Evolutionary conservation across 37 sponge, comb jelly and placozoan genomes (phyloP).

Genomic region (Diacarnus erythraeanus): DNA sequence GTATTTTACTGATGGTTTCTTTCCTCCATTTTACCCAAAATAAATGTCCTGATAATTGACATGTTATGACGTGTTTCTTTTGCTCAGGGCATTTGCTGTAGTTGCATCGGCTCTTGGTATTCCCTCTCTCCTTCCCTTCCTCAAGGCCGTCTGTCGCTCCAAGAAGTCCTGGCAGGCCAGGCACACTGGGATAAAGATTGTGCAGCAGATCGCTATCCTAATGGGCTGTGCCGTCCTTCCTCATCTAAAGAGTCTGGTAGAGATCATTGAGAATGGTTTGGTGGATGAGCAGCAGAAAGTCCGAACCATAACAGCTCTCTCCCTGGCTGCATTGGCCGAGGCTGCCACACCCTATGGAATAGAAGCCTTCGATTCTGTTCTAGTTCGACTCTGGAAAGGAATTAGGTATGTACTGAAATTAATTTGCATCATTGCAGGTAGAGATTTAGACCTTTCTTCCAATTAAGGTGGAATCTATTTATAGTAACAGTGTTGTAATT

Average conservation of each 20-base stretch:
- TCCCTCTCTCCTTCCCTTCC: conserved; percentile 97
- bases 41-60: too few species aligned
- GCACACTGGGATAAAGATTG: conserved; percentile 95
- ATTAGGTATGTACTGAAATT: conserved; percentile 52
- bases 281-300: conserved; percentile 99
- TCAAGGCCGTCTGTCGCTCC: conserved; percentile 97
- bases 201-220: conserved; percentile 97
- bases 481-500: too few species aligned
- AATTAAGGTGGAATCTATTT: too few species aligned
- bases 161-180: conserved; percentile 99
- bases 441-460: too few species aligned
- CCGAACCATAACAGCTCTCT: conserved; percentile 97
- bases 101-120: conserved; percentile 99
- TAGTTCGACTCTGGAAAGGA: conserved; percentile 98
- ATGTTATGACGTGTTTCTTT: too few species aligned
- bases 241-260: conserved; percentile 93
- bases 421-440: too few species aligned
- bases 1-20: background rate
- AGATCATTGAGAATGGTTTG: conserved; percentile 96
- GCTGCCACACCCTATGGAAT: conserved; percentile 99
- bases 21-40: too few species aligned
- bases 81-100: conserved; percentile 97
- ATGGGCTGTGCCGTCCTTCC: conserved; percentile 99
- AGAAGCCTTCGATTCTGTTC: conserved; percentile 97
- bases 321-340: conserved; percentile 98